These are phyloP conservation scores for Cnemophilus loriae DNA, from an alignment of 2,113 vertebrate species.

Conservation along the genomic window DNA sequence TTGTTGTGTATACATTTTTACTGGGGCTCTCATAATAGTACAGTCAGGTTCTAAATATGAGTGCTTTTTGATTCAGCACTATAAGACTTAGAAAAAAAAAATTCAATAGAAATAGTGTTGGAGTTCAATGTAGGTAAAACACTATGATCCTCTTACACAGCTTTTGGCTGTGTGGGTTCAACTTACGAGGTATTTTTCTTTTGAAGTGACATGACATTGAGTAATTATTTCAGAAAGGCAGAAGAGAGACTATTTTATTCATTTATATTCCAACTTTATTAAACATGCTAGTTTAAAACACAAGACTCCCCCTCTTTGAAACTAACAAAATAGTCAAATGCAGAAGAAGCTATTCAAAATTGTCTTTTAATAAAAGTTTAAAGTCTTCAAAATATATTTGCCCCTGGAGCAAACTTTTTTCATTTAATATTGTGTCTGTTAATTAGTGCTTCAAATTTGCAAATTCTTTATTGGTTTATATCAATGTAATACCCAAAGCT, in stretches of 20 bases:
- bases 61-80: background rate
- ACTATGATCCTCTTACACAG: background rate
- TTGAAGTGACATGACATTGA: slow-evolving; percentile 32
- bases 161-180: background rate
- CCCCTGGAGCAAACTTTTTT: slow-evolving; percentile 86
- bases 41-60: background rate
- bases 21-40: background rate
- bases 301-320: slow-evolving; percentile 34
- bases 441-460: slow-evolving; percentile 88
- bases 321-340: slow-evolving; percentile 67
- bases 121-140: background rate
- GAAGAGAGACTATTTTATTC: slow-evolving; percentile 16
- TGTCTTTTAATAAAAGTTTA: slow-evolving; percentile 84
- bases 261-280: slow-evolving; percentile 21
- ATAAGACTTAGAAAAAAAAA: background rate
- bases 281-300: slow-evolving; percentile 44
- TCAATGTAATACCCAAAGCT: slow-evolving; percentile 85
- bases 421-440: slow-evolving; percentile 88
- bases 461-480: slow-evolving; percentile 88
- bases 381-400: slow-evolving; percentile 86
- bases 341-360: slow-evolving; percentile 71
- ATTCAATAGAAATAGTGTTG: background rate
- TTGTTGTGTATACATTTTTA: background rate
- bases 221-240: slow-evolving; percentile 48
- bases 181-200: slow-evolving; percentile 15